Percentiles rank a stretch among this genome's conserved stretches.
Conservation (phyloP, 2,888 invertebrate species). For the Iselma pallidipennis region DNA sequence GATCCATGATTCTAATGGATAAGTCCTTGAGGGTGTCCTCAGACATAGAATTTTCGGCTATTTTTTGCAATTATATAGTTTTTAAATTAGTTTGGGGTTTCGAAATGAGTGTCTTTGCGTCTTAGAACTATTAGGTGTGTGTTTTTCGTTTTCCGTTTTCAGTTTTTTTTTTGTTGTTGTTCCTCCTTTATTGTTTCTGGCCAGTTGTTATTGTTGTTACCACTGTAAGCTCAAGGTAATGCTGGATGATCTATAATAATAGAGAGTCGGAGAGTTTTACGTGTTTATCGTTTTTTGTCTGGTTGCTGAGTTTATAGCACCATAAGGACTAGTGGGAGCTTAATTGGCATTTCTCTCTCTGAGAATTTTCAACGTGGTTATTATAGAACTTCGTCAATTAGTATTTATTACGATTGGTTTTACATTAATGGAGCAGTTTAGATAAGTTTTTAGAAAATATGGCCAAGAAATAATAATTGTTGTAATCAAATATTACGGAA, state of each 20-base stretch:
- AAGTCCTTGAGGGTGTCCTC: slow-evolving; percentile 1
- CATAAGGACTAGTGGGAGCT: slow-evolving; percentile 11
- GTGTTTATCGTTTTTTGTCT: slow-evolving; percentile 22
- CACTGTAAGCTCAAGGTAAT: slow-evolving; percentile 1
- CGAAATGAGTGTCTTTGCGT: slow-evolving; percentile 23
- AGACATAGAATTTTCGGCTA: slow-evolving; percentile 20
- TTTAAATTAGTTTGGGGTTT: slow-evolving; percentile 17
- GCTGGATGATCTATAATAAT: slow-evolving; percentile 20
- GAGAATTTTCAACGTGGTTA: slow-evolving; percentile 16
- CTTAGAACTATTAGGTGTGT: not conserved
- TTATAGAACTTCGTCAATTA: slow-evolving; percentile 15
- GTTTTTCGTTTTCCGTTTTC: not conserved
- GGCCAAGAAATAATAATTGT: slow-evolving; percentile 14
- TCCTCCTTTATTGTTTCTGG: too few relatives aligned
- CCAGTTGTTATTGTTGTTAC: not conserved
- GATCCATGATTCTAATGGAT: not conserved
- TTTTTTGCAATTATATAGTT: slow-evolving; percentile 8
- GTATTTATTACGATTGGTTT: slow-evolving; percentile 4
- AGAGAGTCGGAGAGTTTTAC: slow-evolving; percentile 8
- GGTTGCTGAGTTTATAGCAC: slow-evolving; percentile 9
- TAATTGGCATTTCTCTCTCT: slow-evolving; percentile 18
- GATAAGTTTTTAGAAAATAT: slow-evolving; percentile 7
- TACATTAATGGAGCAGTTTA: too few relatives aligned
- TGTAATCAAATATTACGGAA: not conserved
- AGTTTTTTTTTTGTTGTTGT: not conserved